Evolutionary conservation across 2,113 vertebrate species (phyloP), one percentile per base, ranked within the genome.

Genomic region (Takifugu flavidus): DNA sequence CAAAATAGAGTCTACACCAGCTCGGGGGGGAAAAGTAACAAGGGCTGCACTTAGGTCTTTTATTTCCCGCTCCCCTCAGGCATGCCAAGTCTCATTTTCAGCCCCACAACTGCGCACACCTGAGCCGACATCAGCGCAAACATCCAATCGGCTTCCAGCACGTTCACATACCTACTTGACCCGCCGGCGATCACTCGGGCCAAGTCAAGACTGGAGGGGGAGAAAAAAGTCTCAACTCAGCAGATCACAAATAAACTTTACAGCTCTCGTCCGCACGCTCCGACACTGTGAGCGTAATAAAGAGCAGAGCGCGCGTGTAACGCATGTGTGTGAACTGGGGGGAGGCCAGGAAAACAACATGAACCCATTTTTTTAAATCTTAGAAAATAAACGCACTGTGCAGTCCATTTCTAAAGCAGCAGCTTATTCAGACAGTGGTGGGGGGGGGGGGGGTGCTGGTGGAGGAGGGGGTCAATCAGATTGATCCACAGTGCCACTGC

Each of bases 61-160:
- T 67, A 60, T 75, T 67, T 42, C 56, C 56, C 7, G 14, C 58
- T 54, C 59, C 61, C 77, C 62, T 71, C 44, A 6, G 74, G 74
- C 67, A 42, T 4, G 65, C 50, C 11, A 12, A 49, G 61, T 69
- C 63, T 85, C 79, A 70, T 74, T 82, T 78, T 58, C 57, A 52
- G 49, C 66, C 56, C 67, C 66, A 61, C 62, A 84, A 75, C 79
- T 53, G 50, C 79, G 73, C 50, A 79, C 74, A 74, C 72, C 71
- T 83, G 79, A 82, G 78, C 82, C 76, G 52, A 54, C 74, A 72
- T 64, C 64, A 71, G 39, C 50, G 34, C 15, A 61, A 53, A 20
- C 56, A 20, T 53, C 59, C 67, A 84, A 20, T 69, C 26, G 58
- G 42, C 29, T 51, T 39, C 52, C 7, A 70, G 61, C 75, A 74